Base-by-base conservation (phyloP, 2,888 invertebrate species). In the Gastrophysa polygoni region DNA sequence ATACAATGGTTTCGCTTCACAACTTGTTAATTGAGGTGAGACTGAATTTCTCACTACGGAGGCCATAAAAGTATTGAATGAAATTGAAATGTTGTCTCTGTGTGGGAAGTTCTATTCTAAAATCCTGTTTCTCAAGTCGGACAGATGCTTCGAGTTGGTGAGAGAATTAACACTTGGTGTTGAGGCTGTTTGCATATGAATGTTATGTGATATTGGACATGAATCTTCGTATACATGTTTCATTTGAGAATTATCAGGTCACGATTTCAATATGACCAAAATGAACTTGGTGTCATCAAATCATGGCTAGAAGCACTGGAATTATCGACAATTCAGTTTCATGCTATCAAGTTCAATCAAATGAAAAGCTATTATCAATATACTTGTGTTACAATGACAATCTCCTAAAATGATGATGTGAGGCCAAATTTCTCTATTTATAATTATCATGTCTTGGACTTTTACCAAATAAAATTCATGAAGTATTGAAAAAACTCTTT, bases 61-160 rank as follows among this genome's bases (percentile, higher is more conserved):
- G 18, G 34, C 52, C 38, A 18, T 52, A 17, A 20, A 16, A 52
- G 20, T 38, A 20, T 16, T 38, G 7, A 52, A 38, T 10, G 38
- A 52, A 21, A 38, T 34, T 20, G 38, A 52, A 18, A 16, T 2
- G 52, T 38, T 17, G 18, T 11, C n/a, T 20, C 18, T 52, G 38
- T 11, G 20, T 52, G 52, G 52, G 52, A 52, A 52, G 38, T 38
- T 52, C 17, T 38, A 34, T 38, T 29, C 49, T 10, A n/a, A n/a
- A 29, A 21, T 38, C 29, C 28, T 28, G 28, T 10, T 52, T 52
- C 38, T 38, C 20, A 21, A 52, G 24, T 21, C 20, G 16, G 38
- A 18, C 52, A 38, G n/a, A 52, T 14, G 52, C n/a, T 34, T 34
- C 34, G 34, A 20, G 38, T 20, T 52, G 52, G 38, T 52, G 38